A percentile compares a stretch with the other conserved stretches of the same genome.
Evolutionary conservation across 1,140 invertebrate genomes (phyloP).

Genomic region (Ericerus pela): DNA sequence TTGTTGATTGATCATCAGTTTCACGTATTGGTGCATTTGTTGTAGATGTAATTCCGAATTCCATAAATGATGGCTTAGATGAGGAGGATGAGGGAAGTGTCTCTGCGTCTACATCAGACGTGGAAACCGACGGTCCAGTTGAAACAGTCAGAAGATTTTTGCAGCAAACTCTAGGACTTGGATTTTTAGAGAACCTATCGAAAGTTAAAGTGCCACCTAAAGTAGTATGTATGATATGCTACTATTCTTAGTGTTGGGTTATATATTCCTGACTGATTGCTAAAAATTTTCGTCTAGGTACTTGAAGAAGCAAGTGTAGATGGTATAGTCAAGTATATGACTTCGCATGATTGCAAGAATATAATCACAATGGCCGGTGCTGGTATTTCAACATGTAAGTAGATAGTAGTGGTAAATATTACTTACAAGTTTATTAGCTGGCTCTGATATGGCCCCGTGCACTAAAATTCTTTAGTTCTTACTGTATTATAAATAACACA

Average conservation of each 20-base stretch:
- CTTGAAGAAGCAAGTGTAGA: neutral
- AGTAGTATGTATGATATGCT: neutral
- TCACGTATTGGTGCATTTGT: too few relatives aligned
- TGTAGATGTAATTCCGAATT: too few relatives aligned
- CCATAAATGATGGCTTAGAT: neutral
- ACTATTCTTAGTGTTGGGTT: too few relatives aligned
- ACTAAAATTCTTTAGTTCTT: too few relatives aligned
- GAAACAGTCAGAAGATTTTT: neutral
- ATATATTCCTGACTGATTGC: too few relatives aligned
- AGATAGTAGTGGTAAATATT: constrained; percentile 3
- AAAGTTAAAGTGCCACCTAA: neutral
- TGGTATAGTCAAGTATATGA: constrained; percentile 40
- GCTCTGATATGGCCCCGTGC: too few relatives aligned
- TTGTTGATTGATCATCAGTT: too few relatives aligned
- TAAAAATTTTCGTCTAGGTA: neutral
- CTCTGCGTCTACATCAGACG: neutral
- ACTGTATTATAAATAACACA: too few relatives aligned
- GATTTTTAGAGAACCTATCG: neutral
- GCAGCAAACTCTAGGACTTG: neutral
- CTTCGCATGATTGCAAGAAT: constrained; percentile 60
- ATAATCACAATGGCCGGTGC: constrained; percentile 87
- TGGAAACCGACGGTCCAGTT: neutral
- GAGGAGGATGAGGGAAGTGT: constrained; percentile 3
- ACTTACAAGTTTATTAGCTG: too few relatives aligned
- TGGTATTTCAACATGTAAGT: constrained; percentile 85